These are phyloP conservation scores for Drosophila mayaguana DNA, from an alignment of 2,888 invertebrate species.

Conservation along the genomic window DNA sequence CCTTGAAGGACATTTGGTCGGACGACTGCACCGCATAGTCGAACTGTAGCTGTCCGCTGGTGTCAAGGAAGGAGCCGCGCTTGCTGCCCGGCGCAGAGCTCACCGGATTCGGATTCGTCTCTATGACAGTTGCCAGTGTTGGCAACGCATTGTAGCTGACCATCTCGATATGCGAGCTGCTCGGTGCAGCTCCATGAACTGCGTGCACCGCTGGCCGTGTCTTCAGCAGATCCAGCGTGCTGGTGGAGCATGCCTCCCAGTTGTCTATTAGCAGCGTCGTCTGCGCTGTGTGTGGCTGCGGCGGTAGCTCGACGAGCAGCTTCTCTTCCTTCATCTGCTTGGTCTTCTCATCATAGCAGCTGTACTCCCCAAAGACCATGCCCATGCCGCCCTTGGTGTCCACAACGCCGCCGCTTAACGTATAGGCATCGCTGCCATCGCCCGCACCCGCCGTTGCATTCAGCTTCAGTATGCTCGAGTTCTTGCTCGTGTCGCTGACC, in stretches of 20 bases:
- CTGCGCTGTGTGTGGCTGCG: conserved; percentile 49
- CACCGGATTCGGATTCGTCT: conserved; percentile 42
- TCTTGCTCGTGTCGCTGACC: conserved; percentile 85
- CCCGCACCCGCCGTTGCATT: conserved; percentile 68
- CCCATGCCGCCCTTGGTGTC: conserved; percentile 70
- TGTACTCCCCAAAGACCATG: conserved; percentile 87
- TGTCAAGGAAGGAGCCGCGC: conserved; percentile 76
- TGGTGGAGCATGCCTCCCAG: conserved; percentile 78
- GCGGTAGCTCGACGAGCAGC: conserved; percentile 87
- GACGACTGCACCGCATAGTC: conserved; percentile 81
- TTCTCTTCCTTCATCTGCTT: conserved; percentile 86
- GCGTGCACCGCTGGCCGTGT: conserved; percentile 61
- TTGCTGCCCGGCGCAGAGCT: conserved; percentile 64
- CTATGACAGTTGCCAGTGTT: conserved; percentile 56
- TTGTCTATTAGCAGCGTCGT: conserved; percentile 67
- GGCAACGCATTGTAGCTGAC: conserved; percentile 68
- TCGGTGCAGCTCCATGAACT: neutral
- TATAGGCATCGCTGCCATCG: conserved; percentile 64
- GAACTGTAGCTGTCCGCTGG: conserved; percentile 67
- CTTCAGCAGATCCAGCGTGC: conserved; percentile 82
- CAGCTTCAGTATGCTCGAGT: conserved; percentile 80
- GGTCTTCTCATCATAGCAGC: conserved; percentile 88
- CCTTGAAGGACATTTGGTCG: conserved; percentile 83
- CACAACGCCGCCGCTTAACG: conserved; percentile 64
- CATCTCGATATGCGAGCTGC: conserved; percentile 67